phyloP scores from a whole-genome alignment of 2,888 invertebrate species.

The Mythimna impura region DNA sequence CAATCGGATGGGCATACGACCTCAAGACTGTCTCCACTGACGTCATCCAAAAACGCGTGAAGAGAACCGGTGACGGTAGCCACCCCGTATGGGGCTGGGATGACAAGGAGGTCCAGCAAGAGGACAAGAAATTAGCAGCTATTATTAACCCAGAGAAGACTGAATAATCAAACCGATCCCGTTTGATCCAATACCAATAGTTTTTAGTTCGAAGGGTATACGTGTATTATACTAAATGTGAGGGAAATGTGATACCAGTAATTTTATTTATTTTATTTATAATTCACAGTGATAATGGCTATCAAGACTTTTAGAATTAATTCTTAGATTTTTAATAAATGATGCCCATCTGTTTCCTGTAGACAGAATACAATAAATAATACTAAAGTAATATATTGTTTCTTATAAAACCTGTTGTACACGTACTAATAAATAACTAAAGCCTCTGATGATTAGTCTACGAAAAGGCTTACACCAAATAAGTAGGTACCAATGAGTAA shows the following conservation, averaged over 20 bases:
- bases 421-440: slow-evolving; percentile 1
- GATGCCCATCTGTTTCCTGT: slow-evolving; percentile 47
- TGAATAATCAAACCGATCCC: slow-evolving; percentile 64
- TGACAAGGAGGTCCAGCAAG: slow-evolving; percentile 52
- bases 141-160: slow-evolving; percentile 73
- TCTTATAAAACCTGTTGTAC: neutral
- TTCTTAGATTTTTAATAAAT: slow-evolving; percentile 46
- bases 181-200: slow-evolving; percentile 37
- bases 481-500: neutral
- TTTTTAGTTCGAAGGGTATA: slow-evolving; percentile 47
- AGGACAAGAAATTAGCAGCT: slow-evolving; percentile 70
- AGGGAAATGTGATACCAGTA: slow-evolving; percentile 60
- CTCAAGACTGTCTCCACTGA: slow-evolving; percentile 94
- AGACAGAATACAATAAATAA: slow-evolving; percentile 55
- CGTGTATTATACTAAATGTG: slow-evolving; percentile 47
- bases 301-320: slow-evolving; percentile 59
- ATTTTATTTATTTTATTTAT: slow-evolving; percentile 63
- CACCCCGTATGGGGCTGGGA: slow-evolving; percentile 95
- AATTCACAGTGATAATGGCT: slow-evolving; percentile 44
- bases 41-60: slow-evolving; percentile 92
- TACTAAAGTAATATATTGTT: slow-evolving; percentile 26
- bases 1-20: slow-evolving; percentile 96
- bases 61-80: slow-evolving; percentile 94
- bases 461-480: neutral
- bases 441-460: neutral